Evolutionary conservation across 30 jellyfish, hydroid and myxozoan species (phyloP).

Genomic region (Hydra vulgaris): DNA sequence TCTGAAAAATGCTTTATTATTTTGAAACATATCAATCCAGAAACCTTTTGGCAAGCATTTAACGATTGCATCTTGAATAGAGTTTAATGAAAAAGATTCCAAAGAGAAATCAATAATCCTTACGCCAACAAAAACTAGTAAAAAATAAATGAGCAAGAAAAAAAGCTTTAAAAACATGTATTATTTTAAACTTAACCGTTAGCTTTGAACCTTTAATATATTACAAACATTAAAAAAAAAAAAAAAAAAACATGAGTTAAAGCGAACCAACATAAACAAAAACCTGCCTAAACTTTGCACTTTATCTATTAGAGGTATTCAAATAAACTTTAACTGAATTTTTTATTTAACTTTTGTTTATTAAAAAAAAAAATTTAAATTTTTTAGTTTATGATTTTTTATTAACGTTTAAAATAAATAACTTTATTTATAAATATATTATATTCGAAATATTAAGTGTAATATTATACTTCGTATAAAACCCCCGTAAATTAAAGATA

Average conservation of each 20-base stretch:
- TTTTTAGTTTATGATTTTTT: background rate
- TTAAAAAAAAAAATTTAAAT: too few species aligned
- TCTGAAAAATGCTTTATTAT: background rate
- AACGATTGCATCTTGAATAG: background rate
- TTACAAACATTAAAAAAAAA: too few species aligned
- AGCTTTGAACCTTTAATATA: background rate
- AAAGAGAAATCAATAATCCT: conserved; percentile 53
- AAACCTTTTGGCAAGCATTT: background rate
- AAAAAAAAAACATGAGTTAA: background rate
- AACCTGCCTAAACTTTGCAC: background rate
- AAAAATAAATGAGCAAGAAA: conserved; percentile 36
- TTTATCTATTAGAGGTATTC: background rate
- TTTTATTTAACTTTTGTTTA: background rate
- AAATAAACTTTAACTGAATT: too few species aligned
- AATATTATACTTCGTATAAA: too few species aligned
- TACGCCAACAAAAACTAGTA: conserved; percentile 42
- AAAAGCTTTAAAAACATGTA: conserved; percentile 35
- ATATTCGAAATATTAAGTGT: too few species aligned
- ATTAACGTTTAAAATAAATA: too few species aligned
- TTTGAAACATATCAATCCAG: background rate
- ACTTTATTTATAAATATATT: too few species aligned
- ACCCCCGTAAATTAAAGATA: background rate
- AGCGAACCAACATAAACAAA: background rate
- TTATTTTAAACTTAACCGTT: background rate
- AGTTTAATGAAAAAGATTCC: conserved; percentile 11